Evolutionary conservation across 2,797 vertebrate species (phyloP).

Genomic region (Melanotaenia nigrans): DNA sequence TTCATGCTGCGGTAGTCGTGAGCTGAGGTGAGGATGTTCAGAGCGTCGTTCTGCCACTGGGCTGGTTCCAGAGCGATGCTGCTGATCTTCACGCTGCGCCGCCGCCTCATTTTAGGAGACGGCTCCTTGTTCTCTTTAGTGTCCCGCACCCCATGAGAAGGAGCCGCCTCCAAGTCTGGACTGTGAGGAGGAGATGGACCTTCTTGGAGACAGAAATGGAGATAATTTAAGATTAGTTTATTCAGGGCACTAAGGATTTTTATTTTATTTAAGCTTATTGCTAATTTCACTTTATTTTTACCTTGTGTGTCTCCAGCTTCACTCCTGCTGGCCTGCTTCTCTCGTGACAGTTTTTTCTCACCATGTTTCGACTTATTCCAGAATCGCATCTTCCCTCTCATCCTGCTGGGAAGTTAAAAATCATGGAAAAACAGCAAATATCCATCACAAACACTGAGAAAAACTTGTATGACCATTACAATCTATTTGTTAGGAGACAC

Average conservation of each 20-base stretch:
- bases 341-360: conserved; percentile 87
- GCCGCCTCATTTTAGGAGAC: conserved; percentile 91
- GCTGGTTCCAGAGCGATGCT: conserved; percentile 87
- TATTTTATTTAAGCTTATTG: not conserved
- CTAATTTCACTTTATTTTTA: conserved; percentile 31
- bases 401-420: conserved; percentile 59
- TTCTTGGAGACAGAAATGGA: conserved; percentile 36
- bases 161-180: conserved; percentile 82
- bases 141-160: conserved; percentile 72
- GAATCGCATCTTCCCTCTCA: conserved; percentile 92
- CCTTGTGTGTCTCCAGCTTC: conserved; percentile 57
- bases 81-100: conserved; percentile 93
- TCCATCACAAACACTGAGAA: not conserved
- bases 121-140: conserved; percentile 95
- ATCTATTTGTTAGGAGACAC: not conserved
- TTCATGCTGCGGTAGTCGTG: conserved; percentile 95
- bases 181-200: conserved; percentile 83
- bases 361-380: conserved; percentile 92
- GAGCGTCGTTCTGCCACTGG: conserved; percentile 92
- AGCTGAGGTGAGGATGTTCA: conserved; percentile 91
- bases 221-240: not conserved
- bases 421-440: not conserved
- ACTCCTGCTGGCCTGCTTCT: conserved; percentile 78
- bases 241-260: not conserved
- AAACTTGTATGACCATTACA: not conserved